A percentile compares a stretch with the other conserved stretches of the same genome.
phyloP scores from a whole-genome alignment of 2,888 invertebrate genomes.

The Craniophora ligustri region DNA sequence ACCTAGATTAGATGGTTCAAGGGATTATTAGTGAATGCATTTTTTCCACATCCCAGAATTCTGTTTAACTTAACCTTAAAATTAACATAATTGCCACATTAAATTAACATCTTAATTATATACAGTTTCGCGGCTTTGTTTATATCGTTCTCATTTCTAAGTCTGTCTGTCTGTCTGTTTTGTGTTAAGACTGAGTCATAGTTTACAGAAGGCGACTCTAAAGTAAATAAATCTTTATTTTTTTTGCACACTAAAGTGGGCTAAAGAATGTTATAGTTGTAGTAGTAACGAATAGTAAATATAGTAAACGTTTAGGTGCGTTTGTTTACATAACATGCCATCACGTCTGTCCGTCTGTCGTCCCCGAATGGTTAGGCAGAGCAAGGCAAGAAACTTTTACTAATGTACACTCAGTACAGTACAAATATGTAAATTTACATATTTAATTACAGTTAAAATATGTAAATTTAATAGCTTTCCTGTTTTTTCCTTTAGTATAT shows the following conservation, averaged over 20 bases:
- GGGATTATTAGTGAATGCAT: background rate
- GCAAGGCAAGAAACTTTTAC: no score
- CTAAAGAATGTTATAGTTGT: background rate
- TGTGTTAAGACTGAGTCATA: constrained; percentile 36
- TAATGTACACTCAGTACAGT: no score
- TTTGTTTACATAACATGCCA: background rate
- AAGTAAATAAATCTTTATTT: constrained; percentile 30
- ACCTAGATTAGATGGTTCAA: no score
- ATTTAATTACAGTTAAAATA: no score
- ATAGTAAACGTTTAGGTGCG: background rate
- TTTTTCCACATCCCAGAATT: background rate
- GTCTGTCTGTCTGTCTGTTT: constrained; percentile 32
- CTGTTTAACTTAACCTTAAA: background rate
- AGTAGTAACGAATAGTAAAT: constrained; percentile 24
- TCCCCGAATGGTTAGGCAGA: no score
- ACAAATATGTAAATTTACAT: no score
- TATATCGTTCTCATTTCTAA: constrained; percentile 19
- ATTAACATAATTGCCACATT: constrained; percentile 21
- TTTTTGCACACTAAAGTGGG: background rate
- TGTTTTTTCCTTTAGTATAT: no score
- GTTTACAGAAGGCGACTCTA: constrained; percentile 4
- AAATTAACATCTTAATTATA: constrained; percentile 21
- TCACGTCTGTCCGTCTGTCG: no score
- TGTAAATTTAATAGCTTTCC: no score
- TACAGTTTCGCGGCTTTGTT: constrained; percentile 25